These are phyloP conservation scores for Anser cygnoides DNA, from an alignment of 2,113 vertebrate species.

Conservation along the genomic window DNA sequence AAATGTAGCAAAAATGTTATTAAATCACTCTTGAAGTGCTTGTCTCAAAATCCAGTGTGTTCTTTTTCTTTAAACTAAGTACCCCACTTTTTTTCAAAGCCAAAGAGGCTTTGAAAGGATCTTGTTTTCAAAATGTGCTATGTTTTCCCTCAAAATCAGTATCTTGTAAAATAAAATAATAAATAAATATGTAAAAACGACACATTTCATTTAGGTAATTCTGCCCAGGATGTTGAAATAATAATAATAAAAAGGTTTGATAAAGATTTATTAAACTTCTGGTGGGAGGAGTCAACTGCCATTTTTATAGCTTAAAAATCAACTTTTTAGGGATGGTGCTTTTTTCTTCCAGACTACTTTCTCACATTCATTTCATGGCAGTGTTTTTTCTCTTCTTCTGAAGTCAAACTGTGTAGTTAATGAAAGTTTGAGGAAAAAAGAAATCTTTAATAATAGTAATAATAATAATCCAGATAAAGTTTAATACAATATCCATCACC, in stretches of 20 bases:
- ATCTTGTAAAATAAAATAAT: not conserved
- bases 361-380: not conserved
- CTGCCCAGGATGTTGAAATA: not conserved
- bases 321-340: not conserved
- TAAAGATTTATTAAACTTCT: not conserved
- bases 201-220: not conserved
- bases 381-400: not conserved
- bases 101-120: not conserved
- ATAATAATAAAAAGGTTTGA: not conserved
- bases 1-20: constrained; percentile 11
- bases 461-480: not conserved
- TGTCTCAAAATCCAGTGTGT: not conserved
- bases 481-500: not conserved
- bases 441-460: not conserved
- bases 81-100: not conserved
- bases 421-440: not conserved
- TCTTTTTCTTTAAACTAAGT: not conserved
- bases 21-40: not conserved
- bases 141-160: not conserved
- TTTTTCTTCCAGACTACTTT: not conserved
- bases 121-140: not conserved
- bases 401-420: not conserved
- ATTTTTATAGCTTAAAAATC: not conserved
- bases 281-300: not conserved
- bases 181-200: not conserved